Evolutionary conservation across 2,797 vertebrate species (phyloP), one percentile per base, ranked within the genome.

Genomic region (Naso thynnoides): DNA sequence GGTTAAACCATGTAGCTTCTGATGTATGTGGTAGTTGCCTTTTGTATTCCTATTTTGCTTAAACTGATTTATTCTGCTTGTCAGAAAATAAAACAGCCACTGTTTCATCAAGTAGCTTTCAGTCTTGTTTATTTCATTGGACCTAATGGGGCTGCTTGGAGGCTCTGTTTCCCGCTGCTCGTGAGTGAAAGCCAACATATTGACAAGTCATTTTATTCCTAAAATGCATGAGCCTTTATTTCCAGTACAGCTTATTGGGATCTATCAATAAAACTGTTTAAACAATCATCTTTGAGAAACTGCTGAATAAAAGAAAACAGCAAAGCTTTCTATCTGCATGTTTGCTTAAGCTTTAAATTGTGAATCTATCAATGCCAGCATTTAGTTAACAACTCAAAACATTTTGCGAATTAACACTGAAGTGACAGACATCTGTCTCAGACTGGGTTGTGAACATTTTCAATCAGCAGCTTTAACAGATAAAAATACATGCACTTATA

Each of bases 91-190:
- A 68, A 84, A 65, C 39, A 59, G 70, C 79, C 85, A 80, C 66
- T 61, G 53, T 76, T 84, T 80, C 71, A 72, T 80, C 76, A 70
- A 73, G 59, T 63, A 57, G 54, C 75, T 74, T 72, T 70, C 45
- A 49, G 55, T 75, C 54, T 77, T 73, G 59, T 87, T 87, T 80
- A 73, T 81, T 86, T 85, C 78, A 81, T 83, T 88, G 76, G 52
- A 83, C 55, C 65, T 77, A 85, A 86, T 86, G 62, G 53, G 61
- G 26, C 50, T 59, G 73, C 56, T 83, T 73, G 57, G 58, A 76
- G 75, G 67, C 62, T 6, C 18, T 4, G 27, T 76, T 66, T 75
- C 54, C 75, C 68, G 33, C 38, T 33, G 78, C 70, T 83, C 19
- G 0, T 62, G 69, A 76, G 57, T 67, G 38, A 76, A 78, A 67